phyloP scores from a whole-genome alignment of 2,113 vertebrate species.

The Erpornis zantholeuca region DNA sequence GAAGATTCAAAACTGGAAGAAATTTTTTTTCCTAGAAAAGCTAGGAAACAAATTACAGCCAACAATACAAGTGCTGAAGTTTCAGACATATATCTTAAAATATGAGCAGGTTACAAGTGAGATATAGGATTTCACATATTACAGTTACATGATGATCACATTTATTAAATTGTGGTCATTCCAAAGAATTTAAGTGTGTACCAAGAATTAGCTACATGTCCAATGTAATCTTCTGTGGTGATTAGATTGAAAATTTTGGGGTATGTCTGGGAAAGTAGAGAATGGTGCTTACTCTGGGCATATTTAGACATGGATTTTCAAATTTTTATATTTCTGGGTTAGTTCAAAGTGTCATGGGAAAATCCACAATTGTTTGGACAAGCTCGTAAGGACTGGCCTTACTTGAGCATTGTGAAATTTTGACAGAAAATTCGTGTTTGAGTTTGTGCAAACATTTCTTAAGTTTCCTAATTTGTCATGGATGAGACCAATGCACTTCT shows the following conservation, averaged over 20 bases:
- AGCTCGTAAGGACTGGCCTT: background rate
- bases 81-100: background rate
- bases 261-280: background rate
- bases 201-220: background rate
- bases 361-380: background rate
- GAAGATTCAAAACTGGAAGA: background rate
- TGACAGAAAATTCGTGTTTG: background rate
- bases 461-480: background rate
- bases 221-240: background rate
- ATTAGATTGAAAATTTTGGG: background rate
- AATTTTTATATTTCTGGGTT: background rate
- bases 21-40: background rate
- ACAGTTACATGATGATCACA: too few relatives aligned
- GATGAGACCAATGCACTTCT: background rate
- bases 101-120: background rate
- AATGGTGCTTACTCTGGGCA: background rate
- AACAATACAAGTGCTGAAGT: background rate
- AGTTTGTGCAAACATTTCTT: background rate
- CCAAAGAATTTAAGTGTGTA: background rate
- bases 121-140: background rate
- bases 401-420: background rate
- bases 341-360: background rate
- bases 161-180: background rate
- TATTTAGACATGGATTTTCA: background rate
- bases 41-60: background rate